Percentiles rank a stretch among this genome's conserved stretches.
phyloP scores from a whole-genome alignment of 2,888 invertebrate species.

The Lasius platythorax region DNA sequence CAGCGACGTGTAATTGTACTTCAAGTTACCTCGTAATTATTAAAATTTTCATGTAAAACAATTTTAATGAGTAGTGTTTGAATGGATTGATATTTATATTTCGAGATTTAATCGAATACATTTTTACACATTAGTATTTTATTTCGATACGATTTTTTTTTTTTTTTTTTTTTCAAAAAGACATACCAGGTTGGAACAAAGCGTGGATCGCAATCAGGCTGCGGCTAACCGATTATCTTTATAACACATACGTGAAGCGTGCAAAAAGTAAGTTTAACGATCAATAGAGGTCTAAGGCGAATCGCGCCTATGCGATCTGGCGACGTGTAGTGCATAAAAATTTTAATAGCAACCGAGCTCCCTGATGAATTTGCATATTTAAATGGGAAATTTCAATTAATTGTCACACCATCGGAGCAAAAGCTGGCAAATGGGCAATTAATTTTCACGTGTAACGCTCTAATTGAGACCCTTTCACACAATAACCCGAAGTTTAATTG shows the following conservation, averaged over 20 bases:
- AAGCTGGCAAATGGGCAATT: not conserved
- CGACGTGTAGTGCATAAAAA: not conserved
- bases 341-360: conserved; percentile 12
- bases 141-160: not conserved
- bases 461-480: not conserved
- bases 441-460: not conserved
- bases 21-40: conserved; percentile 16
- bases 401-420: not conserved
- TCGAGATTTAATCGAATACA: not conserved
- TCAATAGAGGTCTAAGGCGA: conserved; percentile 24
- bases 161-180: not conserved
- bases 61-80: not conserved
- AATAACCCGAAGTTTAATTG: not conserved
- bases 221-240: conserved; percentile 36
- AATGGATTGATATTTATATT: not conserved
- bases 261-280: conserved; percentile 28
- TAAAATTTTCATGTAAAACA: not conserved
- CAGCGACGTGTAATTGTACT: conserved; percentile 26
- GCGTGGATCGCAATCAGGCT: conserved; percentile 16
- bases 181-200: not conserved
- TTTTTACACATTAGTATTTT: not conserved
- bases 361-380: not conserved
- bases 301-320: not conserved
- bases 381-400: conserved; percentile 32
- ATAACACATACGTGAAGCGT: conserved; percentile 3